A percentile compares a stretch with the other conserved stretches of the same genome.
Conservation (phyloP, 2,797 vertebrate genomes). For the Cyclura pinguis region DNA sequence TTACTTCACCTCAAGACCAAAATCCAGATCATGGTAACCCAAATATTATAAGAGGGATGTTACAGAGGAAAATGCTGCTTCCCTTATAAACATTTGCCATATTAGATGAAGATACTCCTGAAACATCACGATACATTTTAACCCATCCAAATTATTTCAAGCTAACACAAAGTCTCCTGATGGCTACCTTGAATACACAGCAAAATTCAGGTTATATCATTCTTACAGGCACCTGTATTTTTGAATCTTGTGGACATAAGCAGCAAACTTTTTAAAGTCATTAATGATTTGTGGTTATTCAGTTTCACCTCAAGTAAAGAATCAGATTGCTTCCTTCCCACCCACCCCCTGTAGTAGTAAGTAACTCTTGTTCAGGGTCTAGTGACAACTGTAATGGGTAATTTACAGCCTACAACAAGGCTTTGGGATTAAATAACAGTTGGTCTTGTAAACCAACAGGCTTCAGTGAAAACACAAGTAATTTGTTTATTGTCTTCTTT, state of each 20-base stretch:
- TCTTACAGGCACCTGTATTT: neutral
- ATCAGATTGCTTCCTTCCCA: conserved; percentile 46
- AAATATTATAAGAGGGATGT: neutral
- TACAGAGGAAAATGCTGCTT: neutral
- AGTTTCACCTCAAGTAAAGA: conserved; percentile 63
- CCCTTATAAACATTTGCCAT: neutral
- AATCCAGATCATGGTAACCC: neutral
- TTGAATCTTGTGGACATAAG: neutral
- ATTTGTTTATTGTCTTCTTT: conserved; percentile 80
- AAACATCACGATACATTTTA: neutral
- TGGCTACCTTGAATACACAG: neutral
- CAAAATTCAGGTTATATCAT: neutral
- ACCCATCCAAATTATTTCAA: neutral
- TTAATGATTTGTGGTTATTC: conserved; percentile 41
- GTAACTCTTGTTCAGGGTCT: conserved; percentile 71
- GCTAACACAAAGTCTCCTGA: neutral
- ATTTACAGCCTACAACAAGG: conserved; percentile 74
- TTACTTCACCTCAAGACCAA: neutral
- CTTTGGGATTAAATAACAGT: conserved; percentile 76
- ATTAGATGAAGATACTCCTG: neutral
- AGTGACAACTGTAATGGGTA: conserved; percentile 74
- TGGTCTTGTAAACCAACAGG: conserved; percentile 74
- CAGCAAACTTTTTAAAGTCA: conserved; percentile 22
- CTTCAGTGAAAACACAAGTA: conserved; percentile 75
- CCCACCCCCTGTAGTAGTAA: conserved; percentile 62